Conservation (phyloP, 1,140 invertebrate species). For the Drosophila auraria region DNA sequence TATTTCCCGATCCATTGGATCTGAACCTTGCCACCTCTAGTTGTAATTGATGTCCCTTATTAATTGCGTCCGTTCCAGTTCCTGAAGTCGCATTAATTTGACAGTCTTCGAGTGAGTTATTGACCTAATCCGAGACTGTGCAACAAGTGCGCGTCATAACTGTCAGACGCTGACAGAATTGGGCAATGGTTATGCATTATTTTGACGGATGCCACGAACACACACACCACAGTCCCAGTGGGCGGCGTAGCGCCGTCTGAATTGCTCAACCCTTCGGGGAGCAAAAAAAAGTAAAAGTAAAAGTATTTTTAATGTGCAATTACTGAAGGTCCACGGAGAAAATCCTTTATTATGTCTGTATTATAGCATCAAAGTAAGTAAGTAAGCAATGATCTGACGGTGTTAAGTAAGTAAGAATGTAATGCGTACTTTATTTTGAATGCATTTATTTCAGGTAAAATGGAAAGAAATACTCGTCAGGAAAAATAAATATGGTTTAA, state of each 20-base stretch:
- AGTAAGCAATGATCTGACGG: too few species aligned
- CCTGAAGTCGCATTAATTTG: slow-evolving; percentile 37
- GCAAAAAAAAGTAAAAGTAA: slow-evolving; percentile 6
- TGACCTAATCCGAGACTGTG: slow-evolving; percentile 11
- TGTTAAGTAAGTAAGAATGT: too few species aligned
- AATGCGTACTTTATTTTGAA: neutral
- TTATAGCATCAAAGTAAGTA: neutral
- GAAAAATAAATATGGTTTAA: too few species aligned
- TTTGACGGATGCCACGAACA: slow-evolving; percentile 14
- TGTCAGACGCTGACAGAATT: slow-evolving; percentile 31
- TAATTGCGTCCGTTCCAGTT: slow-evolving; percentile 36
- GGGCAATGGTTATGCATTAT: slow-evolving; percentile 33
- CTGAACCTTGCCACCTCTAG: neutral
- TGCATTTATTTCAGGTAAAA: too few species aligned
- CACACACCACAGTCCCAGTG: neutral
- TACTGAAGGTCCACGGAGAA: neutral
- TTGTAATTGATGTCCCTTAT: slow-evolving; percentile 53
- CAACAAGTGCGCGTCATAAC: slow-evolving; percentile 51
- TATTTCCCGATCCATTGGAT: slow-evolving; percentile 5
- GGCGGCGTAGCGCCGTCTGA: slow-evolving; percentile 11
- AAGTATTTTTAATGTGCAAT: slow-evolving; percentile 12
- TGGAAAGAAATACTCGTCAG: too few species aligned
- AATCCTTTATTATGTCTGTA: neutral
- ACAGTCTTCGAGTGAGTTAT: slow-evolving; percentile 1
- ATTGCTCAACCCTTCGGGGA: slow-evolving; percentile 7